These are phyloP conservation scores for Cydia strobilella DNA, from an alignment of 1,140 invertebrate genomes.

Conservation along the genomic window DNA sequence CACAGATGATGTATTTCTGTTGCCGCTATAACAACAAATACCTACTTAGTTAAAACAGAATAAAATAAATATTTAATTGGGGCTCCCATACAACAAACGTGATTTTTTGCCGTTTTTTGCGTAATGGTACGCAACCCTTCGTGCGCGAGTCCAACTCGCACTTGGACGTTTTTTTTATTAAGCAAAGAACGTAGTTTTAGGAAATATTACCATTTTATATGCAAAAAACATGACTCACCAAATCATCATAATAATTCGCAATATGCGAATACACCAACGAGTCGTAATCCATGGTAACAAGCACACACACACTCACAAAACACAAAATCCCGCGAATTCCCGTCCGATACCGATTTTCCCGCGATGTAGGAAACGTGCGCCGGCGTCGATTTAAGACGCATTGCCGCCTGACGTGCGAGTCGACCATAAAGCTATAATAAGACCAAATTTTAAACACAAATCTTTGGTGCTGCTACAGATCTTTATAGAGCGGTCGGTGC, in stretches of 20 bases:
- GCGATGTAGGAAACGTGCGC: conserved; percentile 30
- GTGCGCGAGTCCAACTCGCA: too few relatives aligned
- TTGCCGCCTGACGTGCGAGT: conserved; percentile 74
- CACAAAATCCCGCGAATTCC: conserved; percentile 32
- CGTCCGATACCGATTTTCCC: neutral
- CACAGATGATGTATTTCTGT: too few relatives aligned
- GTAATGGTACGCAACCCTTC: too few relatives aligned
- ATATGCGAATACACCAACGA: conserved; percentile 73
- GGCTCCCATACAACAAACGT: too few relatives aligned
- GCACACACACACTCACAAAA: conserved; percentile 37
- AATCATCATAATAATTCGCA: conserved; percentile 74
- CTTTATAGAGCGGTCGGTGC: conserved; percentile 58
- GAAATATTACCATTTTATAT: too few relatives aligned
- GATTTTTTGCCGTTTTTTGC: too few relatives aligned
- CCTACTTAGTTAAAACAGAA: too few relatives aligned
- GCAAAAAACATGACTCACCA: conserved; percentile 54
- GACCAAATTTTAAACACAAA: conserved; percentile 80
- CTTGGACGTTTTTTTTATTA: too few relatives aligned
- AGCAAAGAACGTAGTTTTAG: too few relatives aligned
- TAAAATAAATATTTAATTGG: too few relatives aligned
- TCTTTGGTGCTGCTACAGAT: conserved; percentile 60
- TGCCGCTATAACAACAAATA: too few relatives aligned
- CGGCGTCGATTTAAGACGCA: conserved; percentile 76
- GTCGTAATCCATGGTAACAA: conserved; percentile 73
- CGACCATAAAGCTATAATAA: conserved; percentile 80